Conservation (phyloP, 2,888 invertebrate species). For the Tetranychus truncatus region DNA sequence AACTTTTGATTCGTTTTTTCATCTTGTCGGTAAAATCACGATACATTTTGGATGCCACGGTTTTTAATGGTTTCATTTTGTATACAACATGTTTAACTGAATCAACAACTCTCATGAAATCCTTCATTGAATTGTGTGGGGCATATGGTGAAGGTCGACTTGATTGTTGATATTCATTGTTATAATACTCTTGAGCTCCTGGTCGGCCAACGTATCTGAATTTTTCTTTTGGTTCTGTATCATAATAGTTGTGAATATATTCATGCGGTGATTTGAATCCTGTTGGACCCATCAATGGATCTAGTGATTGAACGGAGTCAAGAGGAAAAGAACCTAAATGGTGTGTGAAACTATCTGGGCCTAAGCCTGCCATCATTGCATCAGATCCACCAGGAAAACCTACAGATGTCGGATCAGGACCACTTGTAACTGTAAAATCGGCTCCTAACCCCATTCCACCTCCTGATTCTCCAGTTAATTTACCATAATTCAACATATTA, state of each 20-base stretch:
- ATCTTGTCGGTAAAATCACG: slow-evolving; percentile 12
- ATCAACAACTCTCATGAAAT: slow-evolving; percentile 7
- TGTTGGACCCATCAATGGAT: background rate
- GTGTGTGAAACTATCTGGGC: background rate
- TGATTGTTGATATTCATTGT: background rate
- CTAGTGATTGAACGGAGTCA: background rate
- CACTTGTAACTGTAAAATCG: background rate
- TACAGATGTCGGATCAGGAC: background rate
- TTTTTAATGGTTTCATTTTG: slow-evolving; percentile 9
- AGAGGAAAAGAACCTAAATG: background rate
- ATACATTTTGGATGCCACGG: slow-evolving; percentile 7
- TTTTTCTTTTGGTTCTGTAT: background rate
- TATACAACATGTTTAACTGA: slow-evolving; percentile 10
- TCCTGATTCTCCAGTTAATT: background rate
- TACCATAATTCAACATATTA: background rate
- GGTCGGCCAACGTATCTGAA: background rate
- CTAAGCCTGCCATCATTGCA: background rate
- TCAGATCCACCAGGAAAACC: background rate
- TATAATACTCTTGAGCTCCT: background rate
- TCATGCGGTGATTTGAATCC: slow-evolving; percentile 6
- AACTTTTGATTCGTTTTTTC: background rate
- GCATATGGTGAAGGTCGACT: background rate
- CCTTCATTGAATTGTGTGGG: slow-evolving; percentile 5
- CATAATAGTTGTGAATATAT: slow-evolving; percentile 9
- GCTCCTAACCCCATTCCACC: background rate